phyloP scores from a whole-genome alignment of 1,140 invertebrate species.

The Ericerus pela region DNA sequence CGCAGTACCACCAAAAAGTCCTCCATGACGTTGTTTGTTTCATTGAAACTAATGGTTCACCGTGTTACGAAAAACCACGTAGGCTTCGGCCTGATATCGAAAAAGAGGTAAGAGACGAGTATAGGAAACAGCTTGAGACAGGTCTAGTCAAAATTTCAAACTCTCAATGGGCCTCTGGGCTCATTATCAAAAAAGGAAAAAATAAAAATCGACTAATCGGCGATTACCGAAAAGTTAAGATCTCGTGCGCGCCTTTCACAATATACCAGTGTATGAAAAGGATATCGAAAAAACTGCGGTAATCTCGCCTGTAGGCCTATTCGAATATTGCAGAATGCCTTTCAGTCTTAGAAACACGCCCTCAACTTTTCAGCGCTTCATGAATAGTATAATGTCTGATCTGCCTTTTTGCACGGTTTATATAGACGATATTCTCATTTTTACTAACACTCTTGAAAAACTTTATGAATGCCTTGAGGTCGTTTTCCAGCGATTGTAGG shows the following conservation, averaged over 20 bases:
- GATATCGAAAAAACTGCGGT: conserved; percentile 36
- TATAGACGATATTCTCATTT: conserved; percentile 18
- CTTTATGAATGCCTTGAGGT: conserved; percentile 16
- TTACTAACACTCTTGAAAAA: conserved; percentile 13
- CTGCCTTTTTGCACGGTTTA: not conserved
- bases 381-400: not conserved
- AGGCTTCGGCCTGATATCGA: not conserved
- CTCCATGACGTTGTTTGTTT: conserved; percentile 24
- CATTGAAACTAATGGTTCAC: conserved; percentile 24
- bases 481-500: conserved; percentile 21
- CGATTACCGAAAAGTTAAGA: conserved; percentile 32
- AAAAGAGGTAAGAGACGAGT: conserved; percentile 18
- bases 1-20: not conserved
- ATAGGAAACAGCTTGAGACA: conserved; percentile 25
- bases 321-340: conserved; percentile 29
- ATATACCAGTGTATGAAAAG: conserved; percentile 31
- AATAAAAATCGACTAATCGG: conserved; percentile 29
- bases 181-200: conserved; percentile 34
- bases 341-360: conserved; percentile 31
- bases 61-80: conserved; percentile 15
- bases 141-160: conserved; percentile 25
- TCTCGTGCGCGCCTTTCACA: conserved; percentile 36
- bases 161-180: conserved; percentile 31
- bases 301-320: conserved; percentile 26
- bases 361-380: conserved; percentile 28